Evolutionary conservation across 2,888 invertebrate species (phyloP), one percentile per base, ranked within the genome.

Genomic region (Baccha elongata): DNA sequence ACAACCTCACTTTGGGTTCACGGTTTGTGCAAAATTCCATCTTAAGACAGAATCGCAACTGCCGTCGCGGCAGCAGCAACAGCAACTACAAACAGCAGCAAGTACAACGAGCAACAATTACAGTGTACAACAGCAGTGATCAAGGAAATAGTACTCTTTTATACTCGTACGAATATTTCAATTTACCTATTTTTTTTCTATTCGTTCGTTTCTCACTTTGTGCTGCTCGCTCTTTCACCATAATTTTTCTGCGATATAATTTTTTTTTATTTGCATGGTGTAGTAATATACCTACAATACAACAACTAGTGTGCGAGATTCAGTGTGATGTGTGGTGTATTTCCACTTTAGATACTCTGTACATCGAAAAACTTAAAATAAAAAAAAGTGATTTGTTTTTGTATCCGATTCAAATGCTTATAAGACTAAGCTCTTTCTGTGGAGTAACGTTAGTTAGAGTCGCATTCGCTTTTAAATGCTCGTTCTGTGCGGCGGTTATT

Each of bases 401-500:
- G 62, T 73, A 58, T 68, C 72, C 69, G 40, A 74, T 65, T 73
- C 50, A 64, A 78, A 75, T 69, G 69, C 69, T 87, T 87, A 87
- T 86, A 88, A 87, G 87, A 86, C 88, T 86, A 87, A 87, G 88
- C 87, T 86, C 85, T 85, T 85, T 87, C 85, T 86, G 78, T 53
- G 76, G 80, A 85, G 84, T 79, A 84, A 83, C 85, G 83, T 87
- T 86, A 85, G 85, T 85, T 80, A 85, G 86, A 87, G 87, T 86
- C 88, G 87, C 89, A 89, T 88, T 89, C 89, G 89, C 87, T 78
- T 81, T 81, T 76, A 75, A 81, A 76, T 60, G 71, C 53, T 81
- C 71, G 71, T 81, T 67, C 48, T 67, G 75, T 75, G 76, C 81
- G 81, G 75, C 71, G 81, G 81, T 48, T 60, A 46, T 32, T 32